Base-by-base conservation (phyloP, 2,888 invertebrate species). In the Synanthedon tipuliformis region DNA sequence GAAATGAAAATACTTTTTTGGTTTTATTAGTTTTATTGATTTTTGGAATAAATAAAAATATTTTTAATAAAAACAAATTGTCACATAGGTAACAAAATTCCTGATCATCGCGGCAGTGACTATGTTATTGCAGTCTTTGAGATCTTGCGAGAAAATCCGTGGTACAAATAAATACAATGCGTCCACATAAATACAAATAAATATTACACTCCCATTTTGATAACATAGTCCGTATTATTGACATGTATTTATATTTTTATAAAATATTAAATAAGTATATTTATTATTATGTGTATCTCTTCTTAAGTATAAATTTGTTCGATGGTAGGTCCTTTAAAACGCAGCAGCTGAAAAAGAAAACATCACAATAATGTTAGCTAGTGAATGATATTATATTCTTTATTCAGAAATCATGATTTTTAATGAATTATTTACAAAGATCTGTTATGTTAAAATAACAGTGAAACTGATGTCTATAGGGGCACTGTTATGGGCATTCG, bases 101-200 rank as follows among this genome's bases (percentile, higher is more conserved):
- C 59, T 71, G 49, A 56, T 73, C 71, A 76, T 65, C 65, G 64
- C 73, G 79, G 81, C 82, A 80, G 78, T 84, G 81, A 86, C 87
- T 86, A 86, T 86, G 86, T 81, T 78, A 73, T 73, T 70, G 75
- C 82, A 82, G 82, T 81, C 81, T 81, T 78, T 76, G 75, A 75
- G 76, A 76, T 75, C 75, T 78, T 45, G 45, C 15, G 45, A 45
- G n/a, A 45, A 15, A 45, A 15, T 45, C 45, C 45, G 45, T 45
- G n/a, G 45, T 45, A 45, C 45, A 34, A 34, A 34, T 10, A 34
- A 34, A 34, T 23, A 50, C n/a, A 51, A 15, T 51, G 51, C 51
- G 40, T 40, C 40, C 40, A 13, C 40, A 16, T 16, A 51, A 40
- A 51, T 13, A 51, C 40, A 51, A 40, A 51, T 51, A 40, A 51